Evolutionary conservation across 2,113 vertebrate genomes (phyloP).

Genomic region (Neogobius melanostomus): DNA sequence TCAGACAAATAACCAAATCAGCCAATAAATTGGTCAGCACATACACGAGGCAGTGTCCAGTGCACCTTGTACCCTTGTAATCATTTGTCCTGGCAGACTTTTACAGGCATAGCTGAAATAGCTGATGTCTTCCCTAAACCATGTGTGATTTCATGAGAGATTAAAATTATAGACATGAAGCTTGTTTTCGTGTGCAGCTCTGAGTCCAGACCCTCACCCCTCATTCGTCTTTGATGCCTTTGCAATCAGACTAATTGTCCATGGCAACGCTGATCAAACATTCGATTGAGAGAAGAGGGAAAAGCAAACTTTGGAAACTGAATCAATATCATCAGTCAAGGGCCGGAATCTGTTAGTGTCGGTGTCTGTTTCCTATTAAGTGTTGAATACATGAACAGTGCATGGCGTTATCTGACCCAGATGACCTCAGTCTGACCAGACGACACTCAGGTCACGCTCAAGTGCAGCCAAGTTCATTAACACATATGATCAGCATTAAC

Average conservation of each 20-base stretch:
- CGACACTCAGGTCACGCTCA: constrained; percentile 1
- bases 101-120: constrained; percentile 64
- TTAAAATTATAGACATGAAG: constrained; percentile 67
- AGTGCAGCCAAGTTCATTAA: constrained; percentile 20
- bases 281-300: constrained; percentile 63
- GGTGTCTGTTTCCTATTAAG: constrained; percentile 77
- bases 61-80: constrained; percentile 35
- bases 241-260: constrained; percentile 80
- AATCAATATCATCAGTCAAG: constrained; percentile 83
- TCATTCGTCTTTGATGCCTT: constrained; percentile 73
- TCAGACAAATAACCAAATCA: neutral
- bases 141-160: constrained; percentile 67
- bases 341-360: constrained; percentile 76
- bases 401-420: constrained; percentile 55
- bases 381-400: constrained; percentile 41
- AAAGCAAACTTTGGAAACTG: constrained; percentile 75
- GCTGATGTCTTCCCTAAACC: constrained; percentile 62
- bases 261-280: constrained; percentile 78
- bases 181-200: constrained; percentile 64
- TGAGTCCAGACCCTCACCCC: constrained; percentile 57
- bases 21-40: constrained; percentile 7
- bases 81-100: constrained; percentile 53
- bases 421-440: constrained; percentile 60
- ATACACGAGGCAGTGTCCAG: neutral
- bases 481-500: neutral